These are phyloP conservation scores for Drosophila quasianomalipes DNA, from an alignment of 2,888 invertebrate genomes.

Conservation along the genomic window DNA sequence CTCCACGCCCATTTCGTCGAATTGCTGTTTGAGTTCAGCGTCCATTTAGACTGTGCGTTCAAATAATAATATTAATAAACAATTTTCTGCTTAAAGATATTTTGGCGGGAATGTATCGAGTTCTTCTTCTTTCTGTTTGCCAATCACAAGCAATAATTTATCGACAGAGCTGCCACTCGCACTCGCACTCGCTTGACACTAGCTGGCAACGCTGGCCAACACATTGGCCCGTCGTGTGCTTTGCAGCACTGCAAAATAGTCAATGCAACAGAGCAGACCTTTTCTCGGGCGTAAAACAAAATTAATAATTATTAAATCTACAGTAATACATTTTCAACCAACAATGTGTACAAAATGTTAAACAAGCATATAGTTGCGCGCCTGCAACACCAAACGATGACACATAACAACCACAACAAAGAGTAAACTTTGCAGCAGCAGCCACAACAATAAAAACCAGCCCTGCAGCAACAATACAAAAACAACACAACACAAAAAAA, in stretches of 20 bases:
- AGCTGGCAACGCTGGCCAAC: constrained; percentile 6
- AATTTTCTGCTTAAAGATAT: constrained; percentile 5
- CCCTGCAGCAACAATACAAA: constrained; percentile 61
- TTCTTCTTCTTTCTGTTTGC: constrained; percentile 21
- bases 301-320: constrained; percentile 69
- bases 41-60: constrained; percentile 70
- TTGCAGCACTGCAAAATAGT: constrained; percentile 49
- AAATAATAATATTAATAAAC: neutral
- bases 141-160: constrained; percentile 12
- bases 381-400: constrained; percentile 50
- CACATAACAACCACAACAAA: constrained; percentile 27
- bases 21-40: constrained; percentile 86
- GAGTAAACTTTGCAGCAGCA: constrained; percentile 19
- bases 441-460: constrained; percentile 46
- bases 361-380: constrained; percentile 45
- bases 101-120: constrained; percentile 52
- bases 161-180: neutral
- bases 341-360: constrained; percentile 54
- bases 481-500: constrained; percentile 49
- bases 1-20: constrained; percentile 88
- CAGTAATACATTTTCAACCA: constrained; percentile 35
- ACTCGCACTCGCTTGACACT: neutral
- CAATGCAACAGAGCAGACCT: constrained; percentile 58
- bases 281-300: constrained; percentile 63
- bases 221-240: constrained; percentile 4